A percentile compares a stretch with the other conserved stretches of the same genome.
Conservation (phyloP, 2,113 vertebrate genomes). For the Gallinago jamesoni region DNA sequence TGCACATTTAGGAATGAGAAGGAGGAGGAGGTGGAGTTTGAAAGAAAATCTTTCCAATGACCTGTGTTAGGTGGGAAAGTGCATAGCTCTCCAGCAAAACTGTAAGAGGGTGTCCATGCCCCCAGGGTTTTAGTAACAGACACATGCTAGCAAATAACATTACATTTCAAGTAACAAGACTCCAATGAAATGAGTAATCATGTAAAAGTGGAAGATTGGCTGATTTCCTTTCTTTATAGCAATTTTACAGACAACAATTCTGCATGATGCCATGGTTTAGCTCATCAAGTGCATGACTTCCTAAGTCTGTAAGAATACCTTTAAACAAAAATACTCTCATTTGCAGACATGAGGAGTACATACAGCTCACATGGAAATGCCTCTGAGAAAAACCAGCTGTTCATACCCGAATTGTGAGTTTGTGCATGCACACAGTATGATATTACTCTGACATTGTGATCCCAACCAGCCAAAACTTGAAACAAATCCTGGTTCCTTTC, state of each 20-base stretch:
- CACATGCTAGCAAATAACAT: background rate
- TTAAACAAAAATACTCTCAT: background rate
- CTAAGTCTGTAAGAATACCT: background rate
- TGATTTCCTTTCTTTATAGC: background rate
- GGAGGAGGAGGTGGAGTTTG: background rate
- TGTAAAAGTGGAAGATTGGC: background rate
- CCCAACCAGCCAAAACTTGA: background rate
- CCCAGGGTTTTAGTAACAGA: background rate
- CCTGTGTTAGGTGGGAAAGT: background rate
- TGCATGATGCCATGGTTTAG: background rate
- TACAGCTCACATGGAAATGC: background rate
- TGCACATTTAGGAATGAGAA: background rate
- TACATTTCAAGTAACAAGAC: background rate
- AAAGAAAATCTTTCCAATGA: background rate
- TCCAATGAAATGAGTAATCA: background rate
- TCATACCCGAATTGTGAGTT: background rate
- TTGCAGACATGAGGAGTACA: background rate
- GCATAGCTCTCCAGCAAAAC: background rate
- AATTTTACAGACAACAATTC: background rate
- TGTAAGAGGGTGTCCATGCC: background rate
- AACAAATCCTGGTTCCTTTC: background rate
- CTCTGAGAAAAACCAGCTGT: background rate
- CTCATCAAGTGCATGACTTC: background rate
- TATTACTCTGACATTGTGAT: background rate
- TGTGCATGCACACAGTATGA: fast-evolving